A percentile compares a stretch with the other conserved stretches of the same genome.
Evolutionary conservation across 35 echinoderm and acorn worm species (phyloP).

Genomic region (Holothuria glaberrima): DNA sequence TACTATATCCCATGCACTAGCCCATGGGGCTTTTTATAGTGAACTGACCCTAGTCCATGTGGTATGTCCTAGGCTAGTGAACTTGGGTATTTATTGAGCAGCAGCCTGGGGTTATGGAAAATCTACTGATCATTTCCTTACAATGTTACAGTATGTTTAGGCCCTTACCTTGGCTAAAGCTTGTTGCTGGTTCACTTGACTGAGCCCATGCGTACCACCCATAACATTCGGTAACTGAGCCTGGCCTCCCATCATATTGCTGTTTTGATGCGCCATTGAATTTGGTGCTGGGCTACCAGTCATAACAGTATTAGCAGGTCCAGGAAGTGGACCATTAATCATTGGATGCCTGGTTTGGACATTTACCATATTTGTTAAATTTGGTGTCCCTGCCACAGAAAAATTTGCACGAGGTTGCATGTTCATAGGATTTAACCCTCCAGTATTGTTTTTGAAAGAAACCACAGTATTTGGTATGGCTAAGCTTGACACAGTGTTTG

Average conservation of each 20-base stretch:
- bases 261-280: slow-evolving; percentile 23
- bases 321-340: slow-evolving; percentile 64
- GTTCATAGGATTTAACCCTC: slow-evolving; percentile 60
- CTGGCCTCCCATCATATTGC: slow-evolving; percentile 39
- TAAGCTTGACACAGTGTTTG: slow-evolving; percentile 68
- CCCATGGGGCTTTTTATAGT: no score
- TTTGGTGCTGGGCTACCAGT: slow-evolving; percentile 34
- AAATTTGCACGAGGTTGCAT: slow-evolving; percentile 71
- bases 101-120: no score
- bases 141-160: no score
- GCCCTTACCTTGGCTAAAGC: slow-evolving; percentile 23
- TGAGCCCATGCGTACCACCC: slow-evolving; percentile 42
- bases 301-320: slow-evolving; percentile 39
- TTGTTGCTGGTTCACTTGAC: slow-evolving; percentile 58
- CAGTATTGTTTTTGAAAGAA: slow-evolving; percentile 68
- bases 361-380: slow-evolving; percentile 54
- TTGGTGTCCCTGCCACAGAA: slow-evolving; percentile 35
- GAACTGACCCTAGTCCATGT: no score
- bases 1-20: no score
- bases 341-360: slow-evolving; percentile 54
- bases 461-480: slow-evolving; percentile 62
- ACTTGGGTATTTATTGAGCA: no score
- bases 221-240: slow-evolving; percentile 32
- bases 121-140: no score
- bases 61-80: no score